These are phyloP conservation scores for Pristionchus mayeri DNA, from an alignment of 2,888 invertebrate species.

Conservation along the genomic window DNA sequence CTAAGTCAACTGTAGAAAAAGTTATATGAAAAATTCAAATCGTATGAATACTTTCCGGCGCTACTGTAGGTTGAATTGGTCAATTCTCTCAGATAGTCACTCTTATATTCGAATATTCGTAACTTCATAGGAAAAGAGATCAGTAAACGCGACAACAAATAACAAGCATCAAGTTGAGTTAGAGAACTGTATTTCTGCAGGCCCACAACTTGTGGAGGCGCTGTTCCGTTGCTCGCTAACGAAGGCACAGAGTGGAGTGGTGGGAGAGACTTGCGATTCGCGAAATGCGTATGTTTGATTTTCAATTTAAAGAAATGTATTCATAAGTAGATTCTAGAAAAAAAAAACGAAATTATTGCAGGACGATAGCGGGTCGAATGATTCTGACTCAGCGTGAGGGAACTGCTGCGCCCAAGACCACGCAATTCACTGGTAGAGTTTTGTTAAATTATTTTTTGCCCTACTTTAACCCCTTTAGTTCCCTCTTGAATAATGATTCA, in stretches of 20 bases:
- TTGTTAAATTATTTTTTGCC: no score
- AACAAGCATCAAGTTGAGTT: no score
- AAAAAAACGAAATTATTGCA: background rate
- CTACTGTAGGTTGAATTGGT: no score
- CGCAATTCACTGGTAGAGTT: background rate
- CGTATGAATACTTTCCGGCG: no score
- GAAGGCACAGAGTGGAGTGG: slow-evolving; percentile 58
- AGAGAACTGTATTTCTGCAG: no score
- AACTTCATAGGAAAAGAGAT: no score
- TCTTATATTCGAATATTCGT: no score
- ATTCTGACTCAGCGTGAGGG: slow-evolving; percentile 69
- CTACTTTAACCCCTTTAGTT: background rate
- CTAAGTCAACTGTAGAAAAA: no score
- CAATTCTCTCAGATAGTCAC: no score
- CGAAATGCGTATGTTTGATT: slow-evolving; percentile 12
- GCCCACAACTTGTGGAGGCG: slow-evolving; percentile 58
- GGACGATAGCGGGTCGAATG: slow-evolving; percentile 66
- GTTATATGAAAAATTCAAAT: no score
- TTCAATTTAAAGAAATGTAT: background rate
- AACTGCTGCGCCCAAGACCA: slow-evolving; percentile 60
- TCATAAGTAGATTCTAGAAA: background rate
- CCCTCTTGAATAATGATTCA: background rate
- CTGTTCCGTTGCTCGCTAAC: slow-evolving; percentile 67
- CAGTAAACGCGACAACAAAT: no score
- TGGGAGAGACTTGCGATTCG: slow-evolving; percentile 55